phyloP scores from a whole-genome alignment of 2,797 vertebrate genomes.

The Smutsia gigantea region DNA sequence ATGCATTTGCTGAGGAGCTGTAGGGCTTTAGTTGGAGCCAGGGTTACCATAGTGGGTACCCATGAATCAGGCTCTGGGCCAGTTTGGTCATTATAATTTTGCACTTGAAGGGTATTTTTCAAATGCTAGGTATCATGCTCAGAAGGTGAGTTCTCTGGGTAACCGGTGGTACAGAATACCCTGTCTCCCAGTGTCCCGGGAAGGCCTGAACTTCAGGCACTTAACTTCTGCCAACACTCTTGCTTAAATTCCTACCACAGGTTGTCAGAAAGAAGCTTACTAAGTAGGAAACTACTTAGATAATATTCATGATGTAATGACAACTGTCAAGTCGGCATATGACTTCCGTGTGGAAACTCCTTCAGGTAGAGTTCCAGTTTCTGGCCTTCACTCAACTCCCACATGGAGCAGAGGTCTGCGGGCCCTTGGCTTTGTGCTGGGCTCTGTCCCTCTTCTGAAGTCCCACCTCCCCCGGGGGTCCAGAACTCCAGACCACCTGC shows the following conservation, averaged over 20 bases:
- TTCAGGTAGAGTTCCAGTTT: background rate
- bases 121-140: background rate
- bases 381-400: background rate
- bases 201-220: background rate
- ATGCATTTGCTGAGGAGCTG: background rate
- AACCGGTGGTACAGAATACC: background rate
- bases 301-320: background rate
- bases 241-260: background rate
- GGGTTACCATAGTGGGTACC: background rate
- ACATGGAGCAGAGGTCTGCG: background rate
- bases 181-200: background rate
- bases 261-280: background rate
- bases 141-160: background rate
- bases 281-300: background rate
- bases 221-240: background rate
- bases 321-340: background rate
- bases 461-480: background rate
- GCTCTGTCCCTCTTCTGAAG: background rate
- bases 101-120: background rate
- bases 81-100: background rate
- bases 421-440: background rate
- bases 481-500: background rate
- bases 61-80: slow-evolving; percentile 6
- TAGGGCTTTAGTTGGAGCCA: background rate
- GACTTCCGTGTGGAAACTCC: background rate